Evolutionary conservation across 2,797 vertebrate species (phyloP), one percentile per base, ranked within the genome.

Genomic region (Pachyuromys duprasi): DNA sequence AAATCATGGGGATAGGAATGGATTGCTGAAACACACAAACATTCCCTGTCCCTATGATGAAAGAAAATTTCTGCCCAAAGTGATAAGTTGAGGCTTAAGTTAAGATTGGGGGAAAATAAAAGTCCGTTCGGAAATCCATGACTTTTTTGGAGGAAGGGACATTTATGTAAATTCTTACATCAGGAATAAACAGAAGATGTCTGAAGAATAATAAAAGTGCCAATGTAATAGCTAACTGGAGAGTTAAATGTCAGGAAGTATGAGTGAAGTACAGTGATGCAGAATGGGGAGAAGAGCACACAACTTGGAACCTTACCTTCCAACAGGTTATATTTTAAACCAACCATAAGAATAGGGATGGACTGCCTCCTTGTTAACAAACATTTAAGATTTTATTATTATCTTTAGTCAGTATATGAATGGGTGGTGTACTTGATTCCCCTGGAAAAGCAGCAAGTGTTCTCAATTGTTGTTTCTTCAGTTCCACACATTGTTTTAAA

Each of bases 221-320:
- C 7, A 4, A 8, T 11, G 7, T 20, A 20, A 65, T 5, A 28
- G 39, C 33, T 53, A 70, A 62, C 14, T 6, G 24, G 18, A 36
- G 0, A 60, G 26, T 18, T 49, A 28, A 69, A 49, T 26, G 55
- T 28, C 1, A 49, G 4, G 2, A 2, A 49, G 8, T 13, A 11
- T 57, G 55, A 57, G 55, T 28, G 15, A 55, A 2, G 2, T 0
- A 7, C 3, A 13, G 0, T n/a, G 28, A 69, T 8, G 4, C 20
- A 6, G 8, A 88, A 53, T 28, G 57, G 9, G 31, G 18, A 45
- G 62, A 70, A 60, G 42, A 53, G 0, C 2, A 36, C 11, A 33
- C 1, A 17, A 2, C 18, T 22, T 26, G 8, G 15, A 5, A 3
- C 22, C 3, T 72, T 42, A 7, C 33, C 9, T 39, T 7, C 6